Evolutionary conservation across 2,888 invertebrate species (phyloP), one percentile per base, ranked within the genome.

Genomic region (Busseola fusca): DNA sequence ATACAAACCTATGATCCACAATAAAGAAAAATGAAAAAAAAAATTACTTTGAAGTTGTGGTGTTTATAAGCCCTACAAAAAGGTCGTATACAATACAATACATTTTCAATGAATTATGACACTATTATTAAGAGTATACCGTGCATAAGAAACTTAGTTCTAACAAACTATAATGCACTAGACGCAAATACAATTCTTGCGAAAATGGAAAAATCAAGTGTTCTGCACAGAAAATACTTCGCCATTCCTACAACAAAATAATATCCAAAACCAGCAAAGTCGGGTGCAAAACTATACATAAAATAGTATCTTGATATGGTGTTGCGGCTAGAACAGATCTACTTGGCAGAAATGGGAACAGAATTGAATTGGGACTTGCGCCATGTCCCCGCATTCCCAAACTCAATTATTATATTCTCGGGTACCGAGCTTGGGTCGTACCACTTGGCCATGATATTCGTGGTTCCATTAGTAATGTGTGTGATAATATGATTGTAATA

Each of bases 331-430:
- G 65, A 76, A 78, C 78, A 83, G 84, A 87, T 86, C 83, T 82
- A 79, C 84, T 86, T 87, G 84, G 79, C 75, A 84, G 84, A 87
- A 87, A 87, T 84, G 81, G 81, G 75, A 69, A 76, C 62, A 69
- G 85, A 90, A 90, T 90, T 86, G 84, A 88, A 89, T 88, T 87
- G 89, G 85, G 83, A 77, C 84, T 74, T 82, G 82, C 72, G 82
- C 81, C 85, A 83, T 88, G 87, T 75, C 57, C 34, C 86, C 84
- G 87, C 88, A 87, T 86, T 87, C 85, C 87, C 87, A 86, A 91
- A 90, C 87, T 88, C 87, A 87, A 92, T 92, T 92, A 92, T 89
- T 83, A 58, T 80, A 80, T 84, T 80, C 69, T 74, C 62, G 63
- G 54, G 40, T 57, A 18, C 6, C 57, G 37, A 65, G 50, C 65